These are phyloP conservation scores for Willowsia nigromaculata DNA, from an alignment of 2,888 invertebrate genomes.

Conservation along the genomic window DNA sequence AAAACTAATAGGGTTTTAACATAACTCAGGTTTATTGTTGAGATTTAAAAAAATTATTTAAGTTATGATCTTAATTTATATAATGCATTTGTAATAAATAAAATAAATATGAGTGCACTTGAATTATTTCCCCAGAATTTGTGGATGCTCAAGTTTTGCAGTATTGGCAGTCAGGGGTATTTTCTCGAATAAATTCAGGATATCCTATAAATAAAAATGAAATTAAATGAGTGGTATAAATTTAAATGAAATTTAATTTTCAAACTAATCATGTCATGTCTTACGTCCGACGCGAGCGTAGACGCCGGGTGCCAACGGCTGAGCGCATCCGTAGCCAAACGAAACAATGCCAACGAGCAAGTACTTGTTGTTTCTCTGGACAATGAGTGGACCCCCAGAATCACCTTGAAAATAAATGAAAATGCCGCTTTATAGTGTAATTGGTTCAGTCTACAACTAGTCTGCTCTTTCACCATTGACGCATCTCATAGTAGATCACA, in stretches of 20 bases:
- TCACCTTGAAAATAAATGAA: conserved; percentile 18
- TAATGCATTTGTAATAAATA: too few species aligned
- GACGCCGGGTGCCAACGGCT: conserved; percentile 68
- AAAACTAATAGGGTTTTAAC: too few species aligned
- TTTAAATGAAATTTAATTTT: background rate
- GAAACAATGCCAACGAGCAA: conserved; percentile 69
- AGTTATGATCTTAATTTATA: too few species aligned
- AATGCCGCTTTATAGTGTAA: too few species aligned
- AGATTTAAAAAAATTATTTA: too few species aligned
- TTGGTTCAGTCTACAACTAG: too few species aligned
- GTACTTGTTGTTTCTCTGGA: background rate
- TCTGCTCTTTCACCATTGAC: too few species aligned
- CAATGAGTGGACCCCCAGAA: too few species aligned
- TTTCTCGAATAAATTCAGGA: conserved; percentile 33
- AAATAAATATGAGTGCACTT: too few species aligned
- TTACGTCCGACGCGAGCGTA: conserved; percentile 68
- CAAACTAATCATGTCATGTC: background rate
- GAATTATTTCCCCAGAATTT: background rate
- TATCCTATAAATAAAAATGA: background rate
- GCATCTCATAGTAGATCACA: too few species aligned
- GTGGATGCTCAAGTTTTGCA: background rate
- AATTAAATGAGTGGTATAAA: background rate
- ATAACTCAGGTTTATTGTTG: too few species aligned
- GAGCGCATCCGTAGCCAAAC: conserved; percentile 70
- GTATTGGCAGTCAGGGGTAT: conserved; percentile 39